Conservation (phyloP, 2,113 vertebrate species). For the Brienomyrus longianalis region DNA sequence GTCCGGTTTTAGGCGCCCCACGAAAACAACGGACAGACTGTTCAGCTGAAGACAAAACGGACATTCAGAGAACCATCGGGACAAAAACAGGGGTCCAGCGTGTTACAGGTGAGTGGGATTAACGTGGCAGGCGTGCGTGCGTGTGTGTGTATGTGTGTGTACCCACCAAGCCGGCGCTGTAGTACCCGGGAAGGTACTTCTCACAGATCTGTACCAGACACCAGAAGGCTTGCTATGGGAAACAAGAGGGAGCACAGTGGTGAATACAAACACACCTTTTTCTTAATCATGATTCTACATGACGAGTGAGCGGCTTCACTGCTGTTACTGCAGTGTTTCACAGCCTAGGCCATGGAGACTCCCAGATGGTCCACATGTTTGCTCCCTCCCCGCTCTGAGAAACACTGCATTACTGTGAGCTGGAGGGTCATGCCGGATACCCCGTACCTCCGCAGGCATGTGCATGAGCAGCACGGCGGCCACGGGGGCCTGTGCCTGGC, state of each 20-base stretch:
- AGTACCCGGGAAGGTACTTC: conserved; percentile 84
- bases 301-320: background rate
- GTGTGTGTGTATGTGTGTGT: background rate
- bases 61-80: background rate
- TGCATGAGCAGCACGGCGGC: conserved; percentile 87
- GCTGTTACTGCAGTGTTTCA: background rate
- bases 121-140: background rate
- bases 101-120: background rate
- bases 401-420: background rate
- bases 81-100: background rate
- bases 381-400: background rate
- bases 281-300: background rate
- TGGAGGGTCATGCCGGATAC: background rate
- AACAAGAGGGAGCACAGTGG: background rate
- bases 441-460: conserved; percentile 83
- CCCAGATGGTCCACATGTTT: background rate
- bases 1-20: background rate
- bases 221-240: conserved; percentile 84
- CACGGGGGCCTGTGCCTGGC: conserved; percentile 85
- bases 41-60: background rate
- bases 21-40: background rate
- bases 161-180: conserved; percentile 86
- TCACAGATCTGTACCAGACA: conserved; percentile 90
- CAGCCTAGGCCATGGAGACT: background rate
- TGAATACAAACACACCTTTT: background rate